Conservation (phyloP, 2,113 vertebrate species). For the Larimichthys polyactis region DNA sequence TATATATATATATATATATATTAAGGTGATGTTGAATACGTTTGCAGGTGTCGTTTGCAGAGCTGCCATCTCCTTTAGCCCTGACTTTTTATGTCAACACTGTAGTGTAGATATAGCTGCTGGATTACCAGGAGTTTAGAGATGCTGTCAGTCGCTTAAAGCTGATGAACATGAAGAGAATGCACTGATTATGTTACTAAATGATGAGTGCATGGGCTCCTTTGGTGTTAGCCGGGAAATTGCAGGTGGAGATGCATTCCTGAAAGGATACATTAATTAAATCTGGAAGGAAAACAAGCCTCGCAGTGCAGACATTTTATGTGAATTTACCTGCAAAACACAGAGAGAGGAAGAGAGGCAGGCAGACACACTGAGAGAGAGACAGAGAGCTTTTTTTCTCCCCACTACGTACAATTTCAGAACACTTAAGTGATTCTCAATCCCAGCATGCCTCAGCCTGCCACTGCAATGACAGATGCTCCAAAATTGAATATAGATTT, state of each 20-base stretch:
- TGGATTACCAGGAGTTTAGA: neutral
- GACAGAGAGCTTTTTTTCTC: slow-evolving; percentile 24
- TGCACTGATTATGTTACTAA: neutral
- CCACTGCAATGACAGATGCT: slow-evolving; percentile 82
- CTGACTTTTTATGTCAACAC: neutral
- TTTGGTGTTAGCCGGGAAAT: slow-evolving; percentile 4
- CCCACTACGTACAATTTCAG: slow-evolving; percentile 68
- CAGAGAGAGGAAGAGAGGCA: slow-evolving; percentile 6
- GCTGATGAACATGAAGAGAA: neutral
- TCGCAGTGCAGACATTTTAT: neutral
- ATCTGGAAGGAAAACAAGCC: slow-evolving; percentile 19
- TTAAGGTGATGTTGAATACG: too few relatives aligned
- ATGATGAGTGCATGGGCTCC: neutral
- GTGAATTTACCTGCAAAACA: slow-evolving; percentile 22
- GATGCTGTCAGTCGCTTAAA: neutral
- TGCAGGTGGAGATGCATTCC: neutral
- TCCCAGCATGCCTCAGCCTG: slow-evolving; percentile 74
- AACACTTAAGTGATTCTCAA: slow-evolving; percentile 78
- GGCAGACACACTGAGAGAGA: slow-evolving; percentile 35
- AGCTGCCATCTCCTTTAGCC: too few relatives aligned
- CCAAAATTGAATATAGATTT: slow-evolving; percentile 85
- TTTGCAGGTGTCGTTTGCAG: too few relatives aligned
- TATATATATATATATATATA: too few relatives aligned
- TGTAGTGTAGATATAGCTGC: neutral
- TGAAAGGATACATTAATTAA: neutral